Base-by-base conservation (phyloP, 2,888 invertebrate species). In the Gerris lacustris region DNA sequence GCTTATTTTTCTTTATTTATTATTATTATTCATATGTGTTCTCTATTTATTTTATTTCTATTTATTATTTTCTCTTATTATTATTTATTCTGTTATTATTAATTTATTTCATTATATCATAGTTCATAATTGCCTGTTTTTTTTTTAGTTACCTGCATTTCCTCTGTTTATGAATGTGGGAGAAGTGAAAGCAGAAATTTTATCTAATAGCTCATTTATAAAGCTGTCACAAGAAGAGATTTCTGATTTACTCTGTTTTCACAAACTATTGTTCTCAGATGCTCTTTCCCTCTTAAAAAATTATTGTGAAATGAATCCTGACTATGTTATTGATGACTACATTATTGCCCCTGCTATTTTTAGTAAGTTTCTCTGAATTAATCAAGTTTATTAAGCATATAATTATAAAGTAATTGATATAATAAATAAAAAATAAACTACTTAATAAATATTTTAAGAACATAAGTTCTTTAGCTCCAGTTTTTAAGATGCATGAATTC, bases 121-220 rank as follows among this genome's bases (percentile, higher is more conserved):
- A 2, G 31, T 31, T 31, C 31, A 31, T 31, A 2, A 31, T 31
- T 31, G 31, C 31, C 4, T 31, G 31, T 74, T 45, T 67, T 72
- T 71, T 72, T 76, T 77, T 55, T 73, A 81, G 81, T 69, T 84
- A 15, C 83, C 83, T 45, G 75, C 78, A 43, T 94, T 93, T 79
- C 89, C 92, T 0, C 83, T 92, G 74, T 95, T 86, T 78, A 85
- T 91, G 77, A 83, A 86, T 18, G 83, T 85, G 72, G 90, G 90
- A 1, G 82, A 85, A 76, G 74, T 88, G 5, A 76, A 78, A 77
- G 83, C 0, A 78, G 81, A 70, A 6, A 70, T 78, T 6, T 64
- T 68, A 66, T 71, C 68, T 31, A 77, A 77, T 71, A 66, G 44
- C 0, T 11, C 18, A 6, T 45, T 79, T 4, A 74, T 87, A 0